Base-by-base conservation (phyloP, 2,888 invertebrate genomes). In the Napeogenes inachia region DNA sequence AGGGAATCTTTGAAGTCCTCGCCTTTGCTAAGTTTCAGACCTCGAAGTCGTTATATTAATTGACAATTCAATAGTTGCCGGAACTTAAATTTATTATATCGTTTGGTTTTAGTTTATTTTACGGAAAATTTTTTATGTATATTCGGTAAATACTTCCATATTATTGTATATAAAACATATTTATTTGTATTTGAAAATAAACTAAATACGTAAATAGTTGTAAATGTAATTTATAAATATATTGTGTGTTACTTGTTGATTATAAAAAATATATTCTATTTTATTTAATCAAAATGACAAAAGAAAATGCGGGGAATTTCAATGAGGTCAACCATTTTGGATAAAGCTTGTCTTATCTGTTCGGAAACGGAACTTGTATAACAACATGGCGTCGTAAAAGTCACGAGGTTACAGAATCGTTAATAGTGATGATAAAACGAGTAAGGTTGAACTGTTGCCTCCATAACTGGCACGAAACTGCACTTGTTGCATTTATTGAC, bases 381-480 rank as follows among this genome's bases (percentile, higher is more conserved):
- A 74, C 76, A 74, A 77, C 75, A 80, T 69, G 68, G 69, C 71
- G 63, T 75, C 79, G 78, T 84, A 79, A 83, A 80, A 75, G 75
- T 75, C 72, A 75, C 74, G 70, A 77, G 75, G 79, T 80, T 80
- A 81, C 81, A 77, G 71, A 78, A 75, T 71, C 75, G 73, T 80
- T 84, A 79, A 79, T 78, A 75, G 75, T 68, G 67, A 68, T 73
- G 75, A 76, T 84, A 83, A 84, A 81, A 79, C 75, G 64, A 67
- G 75, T 66, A 68, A 67, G 64, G 67, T 68, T 58, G 67, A 67
- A 67, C 63, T 67, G 67, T 68, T 69, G 68, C 69, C 73, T 71
- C 61, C 61, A 59, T 58, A 59, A 53, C 64, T 66, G 61, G 65
- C 64, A 67, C 65, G 65, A 45, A 67, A 46, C 60, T 54, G 62